These are phyloP conservation scores for Dipus sagitta DNA, from an alignment of 2,797 vertebrate genomes.

Conservation along the genomic window DNA sequence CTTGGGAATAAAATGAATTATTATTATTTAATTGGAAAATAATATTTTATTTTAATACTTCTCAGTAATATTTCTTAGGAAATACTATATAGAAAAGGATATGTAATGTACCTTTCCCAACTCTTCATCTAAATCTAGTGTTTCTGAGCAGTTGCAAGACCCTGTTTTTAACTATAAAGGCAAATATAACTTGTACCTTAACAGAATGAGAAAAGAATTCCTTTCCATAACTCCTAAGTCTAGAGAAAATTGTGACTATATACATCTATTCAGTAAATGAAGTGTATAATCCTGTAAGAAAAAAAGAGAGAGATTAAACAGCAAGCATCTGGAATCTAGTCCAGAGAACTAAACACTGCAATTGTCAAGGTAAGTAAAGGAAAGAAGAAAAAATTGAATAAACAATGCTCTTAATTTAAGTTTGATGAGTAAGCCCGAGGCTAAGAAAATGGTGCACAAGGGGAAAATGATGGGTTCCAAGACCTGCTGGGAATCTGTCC, in stretches of 20 bases:
- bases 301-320: conserved; percentile 45
- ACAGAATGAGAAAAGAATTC: conserved; percentile 17
- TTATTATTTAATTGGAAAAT: conserved; percentile 24
- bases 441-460: background rate
- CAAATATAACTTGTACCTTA: conserved; percentile 35
- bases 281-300: background rate
- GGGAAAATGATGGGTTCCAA: background rate
- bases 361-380: background rate
- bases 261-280: background rate
- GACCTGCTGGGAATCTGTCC: background rate
- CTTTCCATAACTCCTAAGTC: conserved; percentile 26
- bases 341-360: background rate
- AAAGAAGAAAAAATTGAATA: background rate
- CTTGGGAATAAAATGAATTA: conserved; percentile 41
- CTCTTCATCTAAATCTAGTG: background rate
- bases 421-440: background rate
- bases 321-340: background rate
- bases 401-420: conserved; percentile 12
- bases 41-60: conserved; percentile 41
- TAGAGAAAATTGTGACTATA: conserved; percentile 39
- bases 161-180: background rate
- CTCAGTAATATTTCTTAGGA: conserved; percentile 34
- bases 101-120: background rate
- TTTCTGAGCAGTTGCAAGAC: background rate
- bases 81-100: conserved; percentile 21